Evolutionary conservation across 2,888 invertebrate species (phyloP).

Genomic region (Geophilus truncorum): DNA sequence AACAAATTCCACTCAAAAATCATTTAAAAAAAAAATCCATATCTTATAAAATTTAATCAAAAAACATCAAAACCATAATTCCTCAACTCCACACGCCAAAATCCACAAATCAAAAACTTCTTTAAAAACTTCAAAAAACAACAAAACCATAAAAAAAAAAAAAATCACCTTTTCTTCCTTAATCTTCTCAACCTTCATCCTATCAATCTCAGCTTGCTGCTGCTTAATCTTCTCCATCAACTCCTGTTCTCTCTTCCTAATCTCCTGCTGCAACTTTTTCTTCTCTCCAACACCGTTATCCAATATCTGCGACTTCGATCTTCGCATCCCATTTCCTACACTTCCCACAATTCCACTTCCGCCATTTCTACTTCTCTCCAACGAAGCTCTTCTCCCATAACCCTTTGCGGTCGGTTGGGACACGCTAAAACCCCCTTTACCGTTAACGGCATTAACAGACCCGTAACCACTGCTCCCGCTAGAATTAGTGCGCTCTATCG

Average conservation of each 20-base stretch:
- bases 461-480: conserved; percentile 35
- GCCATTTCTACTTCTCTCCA: not conserved
- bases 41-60: too few species aligned
- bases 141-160: not conserved
- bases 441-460: not conserved
- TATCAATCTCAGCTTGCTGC: conserved; percentile 35
- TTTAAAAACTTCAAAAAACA: not conserved
- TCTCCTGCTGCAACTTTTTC: conserved; percentile 33
- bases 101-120: too few species aligned
- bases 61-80: too few species aligned
- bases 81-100: too few species aligned
- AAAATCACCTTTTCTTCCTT: conserved; percentile 33
- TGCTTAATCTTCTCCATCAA: conserved; percentile 35
- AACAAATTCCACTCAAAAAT: too few species aligned
- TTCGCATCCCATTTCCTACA: conserved; percentile 11
- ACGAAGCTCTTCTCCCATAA: not conserved
- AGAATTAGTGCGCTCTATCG: conserved; percentile 25
- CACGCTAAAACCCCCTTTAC: not conserved
- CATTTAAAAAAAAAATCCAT: too few species aligned
- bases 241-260: conserved; percentile 34
- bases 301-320: conserved; percentile 29
- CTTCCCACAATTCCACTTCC: too few species aligned
- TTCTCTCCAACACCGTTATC: conserved; percentile 27
- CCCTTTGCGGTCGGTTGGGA: too few species aligned
- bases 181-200: conserved; percentile 31